Evolutionary conservation across 2,888 invertebrate species (phyloP).

Genomic region (Timandra comae): DNA sequence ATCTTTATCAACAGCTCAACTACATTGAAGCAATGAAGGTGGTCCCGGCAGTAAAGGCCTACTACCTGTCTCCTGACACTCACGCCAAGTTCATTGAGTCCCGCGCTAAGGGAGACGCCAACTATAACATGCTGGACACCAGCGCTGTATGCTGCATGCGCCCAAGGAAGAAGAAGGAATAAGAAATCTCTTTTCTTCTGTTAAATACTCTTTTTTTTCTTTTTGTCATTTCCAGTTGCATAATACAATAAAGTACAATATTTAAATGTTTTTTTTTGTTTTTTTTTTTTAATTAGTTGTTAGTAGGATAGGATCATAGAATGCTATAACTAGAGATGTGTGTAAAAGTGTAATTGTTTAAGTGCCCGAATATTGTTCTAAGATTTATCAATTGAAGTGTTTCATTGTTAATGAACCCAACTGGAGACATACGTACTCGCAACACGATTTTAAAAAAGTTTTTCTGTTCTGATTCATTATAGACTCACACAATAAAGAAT

Average conservation of each 20-base stretch:
- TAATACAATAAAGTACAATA: not conserved
- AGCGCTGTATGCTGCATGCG: conserved; percentile 65
- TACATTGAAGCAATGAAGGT: conserved; percentile 84
- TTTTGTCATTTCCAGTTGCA: not conserved
- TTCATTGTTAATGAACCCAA: too few relatives aligned
- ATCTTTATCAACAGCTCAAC: conserved; percentile 31
- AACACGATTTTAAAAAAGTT: too few relatives aligned
- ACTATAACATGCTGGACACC: conserved; percentile 80
- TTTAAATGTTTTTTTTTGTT: not conserved
- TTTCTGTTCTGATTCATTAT: too few relatives aligned
- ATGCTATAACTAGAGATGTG: too few relatives aligned
- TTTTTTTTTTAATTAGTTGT: too few relatives aligned
- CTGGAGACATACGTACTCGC: too few relatives aligned
- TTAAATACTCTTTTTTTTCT: conserved; percentile 5
- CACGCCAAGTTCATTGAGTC: conserved; percentile 84
- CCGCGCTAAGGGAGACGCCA: conserved; percentile 79
- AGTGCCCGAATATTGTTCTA: too few relatives aligned
- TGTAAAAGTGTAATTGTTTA: too few relatives aligned
- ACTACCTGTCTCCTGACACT: conserved; percentile 80
- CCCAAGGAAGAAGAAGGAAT: conserved; percentile 69
- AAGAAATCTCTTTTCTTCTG: too few relatives aligned
- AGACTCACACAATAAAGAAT: too few relatives aligned
- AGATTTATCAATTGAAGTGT: too few relatives aligned
- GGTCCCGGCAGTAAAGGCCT: conserved; percentile 81
- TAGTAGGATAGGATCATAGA: too few relatives aligned